These are phyloP conservation scores for Esperia sulphurella DNA, from an alignment of 2,888 invertebrate genomes.

Conservation along the genomic window DNA sequence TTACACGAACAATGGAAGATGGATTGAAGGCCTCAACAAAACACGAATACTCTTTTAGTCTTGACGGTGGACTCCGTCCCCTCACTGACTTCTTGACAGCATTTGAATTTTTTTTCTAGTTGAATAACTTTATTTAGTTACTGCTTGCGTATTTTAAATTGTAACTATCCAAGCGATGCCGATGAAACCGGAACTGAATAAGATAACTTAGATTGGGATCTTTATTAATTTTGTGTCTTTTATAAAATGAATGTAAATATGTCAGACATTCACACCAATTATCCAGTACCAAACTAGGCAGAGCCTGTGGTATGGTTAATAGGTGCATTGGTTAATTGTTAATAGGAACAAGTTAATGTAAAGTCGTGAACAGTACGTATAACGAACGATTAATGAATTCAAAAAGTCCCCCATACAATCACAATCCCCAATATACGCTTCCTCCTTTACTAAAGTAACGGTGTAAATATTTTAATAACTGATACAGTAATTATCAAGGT, in stretches of 20 bases:
- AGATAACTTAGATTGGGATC: too few species aligned
- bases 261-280: too few species aligned
- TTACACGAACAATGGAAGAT: conserved; percentile 44
- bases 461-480: conserved; percentile 2
- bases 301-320: too few species aligned
- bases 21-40: conserved; percentile 37
- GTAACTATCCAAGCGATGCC: background rate
- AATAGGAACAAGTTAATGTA: background rate
- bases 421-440: background rate
- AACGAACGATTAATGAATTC: background rate
- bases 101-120: background rate
- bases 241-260: too few species aligned
- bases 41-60: conserved; percentile 18
- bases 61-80: background rate
- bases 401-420: background rate
- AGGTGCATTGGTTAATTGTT: too few species aligned
- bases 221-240: too few species aligned
- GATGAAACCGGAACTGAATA: too few species aligned
- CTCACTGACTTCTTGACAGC: background rate
- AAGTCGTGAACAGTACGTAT: background rate
- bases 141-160: background rate
- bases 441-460: conserved; percentile 4
- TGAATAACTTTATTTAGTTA: background rate
- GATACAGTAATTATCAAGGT: conserved; percentile 9
- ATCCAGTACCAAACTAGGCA: too few species aligned